Conservation (phyloP, 2,797 vertebrate species). For the Ctenochaetus hawaiiensis region DNA sequence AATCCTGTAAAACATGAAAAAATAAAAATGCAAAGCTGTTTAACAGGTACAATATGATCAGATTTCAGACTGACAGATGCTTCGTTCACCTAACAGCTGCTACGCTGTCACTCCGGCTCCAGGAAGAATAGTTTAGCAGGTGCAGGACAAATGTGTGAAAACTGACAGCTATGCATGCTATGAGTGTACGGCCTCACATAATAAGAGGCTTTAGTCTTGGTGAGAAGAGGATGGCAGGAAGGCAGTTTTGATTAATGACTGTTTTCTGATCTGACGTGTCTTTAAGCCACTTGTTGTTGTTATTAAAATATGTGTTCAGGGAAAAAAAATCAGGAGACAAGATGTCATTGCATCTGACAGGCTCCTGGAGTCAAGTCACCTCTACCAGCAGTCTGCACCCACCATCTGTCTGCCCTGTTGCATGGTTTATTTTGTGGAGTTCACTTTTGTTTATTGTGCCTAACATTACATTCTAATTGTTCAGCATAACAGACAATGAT, state of each 20-base stretch:
- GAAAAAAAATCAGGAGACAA: constrained; percentile 15
- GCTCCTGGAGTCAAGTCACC: constrained; percentile 23
- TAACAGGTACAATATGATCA: background rate
- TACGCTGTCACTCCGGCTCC: constrained; percentile 16
- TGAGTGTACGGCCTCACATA: background rate
- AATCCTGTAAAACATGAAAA: too few relatives aligned
- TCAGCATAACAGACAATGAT: background rate
- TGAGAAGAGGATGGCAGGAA: constrained; percentile 22
- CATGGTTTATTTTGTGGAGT: constrained; percentile 30
- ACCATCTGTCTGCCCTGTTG: constrained; percentile 35
- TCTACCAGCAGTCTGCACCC: background rate
- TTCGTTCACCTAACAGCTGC: constrained; percentile 17
- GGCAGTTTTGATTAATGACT: constrained; percentile 52
- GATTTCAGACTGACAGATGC: background rate
- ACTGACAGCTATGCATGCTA: constrained; percentile 11
- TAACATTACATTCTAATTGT: background rate
- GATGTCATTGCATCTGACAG: constrained; percentile 33
- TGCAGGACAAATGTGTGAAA: background rate
- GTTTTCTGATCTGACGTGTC: constrained; percentile 29
- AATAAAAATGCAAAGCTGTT: background rate
- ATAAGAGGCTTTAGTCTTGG: constrained; percentile 17
- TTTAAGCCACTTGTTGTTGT: constrained; percentile 17
- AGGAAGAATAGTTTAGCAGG: background rate
- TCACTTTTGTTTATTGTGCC: constrained; percentile 7
- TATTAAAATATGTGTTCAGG: constrained; percentile 16